Percentiles rank a stretch among this genome's conserved stretches.
phyloP scores from a whole-genome alignment of 2,113 vertebrate genomes.

The Tiliqua scincoides region DNA sequence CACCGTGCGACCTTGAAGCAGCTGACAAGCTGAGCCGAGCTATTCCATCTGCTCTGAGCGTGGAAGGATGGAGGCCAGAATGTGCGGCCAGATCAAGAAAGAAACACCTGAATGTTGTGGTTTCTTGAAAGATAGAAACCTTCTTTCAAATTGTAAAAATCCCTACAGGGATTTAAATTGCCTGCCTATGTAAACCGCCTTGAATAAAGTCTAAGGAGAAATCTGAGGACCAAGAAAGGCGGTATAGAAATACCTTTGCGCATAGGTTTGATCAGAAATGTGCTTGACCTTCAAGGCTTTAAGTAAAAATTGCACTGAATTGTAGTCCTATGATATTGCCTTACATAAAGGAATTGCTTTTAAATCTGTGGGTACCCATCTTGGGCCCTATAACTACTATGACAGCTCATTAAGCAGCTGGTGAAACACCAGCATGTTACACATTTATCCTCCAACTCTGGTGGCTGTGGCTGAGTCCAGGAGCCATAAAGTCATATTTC shows the following conservation, averaged over 20 bases:
- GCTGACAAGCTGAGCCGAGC: too few species aligned
- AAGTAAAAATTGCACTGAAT: not conserved
- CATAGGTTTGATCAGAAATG: slow-evolving; percentile 33
- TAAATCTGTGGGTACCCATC: slow-evolving; percentile 43
- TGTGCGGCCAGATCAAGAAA: too few species aligned
- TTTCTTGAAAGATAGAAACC: too few species aligned
- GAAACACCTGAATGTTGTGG: too few species aligned
- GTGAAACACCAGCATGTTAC: slow-evolving; percentile 69
- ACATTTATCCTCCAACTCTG: slow-evolving; percentile 75
- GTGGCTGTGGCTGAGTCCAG: slow-evolving; percentile 70
- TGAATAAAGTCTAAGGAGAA: too few species aligned
- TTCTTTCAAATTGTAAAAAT: too few species aligned
- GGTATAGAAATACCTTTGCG: not conserved
- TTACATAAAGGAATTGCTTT: not conserved
- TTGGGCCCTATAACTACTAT: slow-evolving; percentile 67
- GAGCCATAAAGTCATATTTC: slow-evolving; percentile 73
- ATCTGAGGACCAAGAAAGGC: too few species aligned
- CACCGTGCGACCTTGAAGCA: too few species aligned
- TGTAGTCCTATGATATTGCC: slow-evolving; percentile 8
- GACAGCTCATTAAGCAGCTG: slow-evolving; percentile 70
- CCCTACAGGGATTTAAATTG: too few species aligned
- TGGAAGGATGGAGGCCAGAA: too few species aligned
- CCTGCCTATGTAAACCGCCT: too few species aligned
- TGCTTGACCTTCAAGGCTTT: slow-evolving; percentile 36
- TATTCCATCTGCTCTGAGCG: too few species aligned